phyloP scores from a whole-genome alignment of 2,113 vertebrate species.

The Paracyprichromis sp. region DNA sequence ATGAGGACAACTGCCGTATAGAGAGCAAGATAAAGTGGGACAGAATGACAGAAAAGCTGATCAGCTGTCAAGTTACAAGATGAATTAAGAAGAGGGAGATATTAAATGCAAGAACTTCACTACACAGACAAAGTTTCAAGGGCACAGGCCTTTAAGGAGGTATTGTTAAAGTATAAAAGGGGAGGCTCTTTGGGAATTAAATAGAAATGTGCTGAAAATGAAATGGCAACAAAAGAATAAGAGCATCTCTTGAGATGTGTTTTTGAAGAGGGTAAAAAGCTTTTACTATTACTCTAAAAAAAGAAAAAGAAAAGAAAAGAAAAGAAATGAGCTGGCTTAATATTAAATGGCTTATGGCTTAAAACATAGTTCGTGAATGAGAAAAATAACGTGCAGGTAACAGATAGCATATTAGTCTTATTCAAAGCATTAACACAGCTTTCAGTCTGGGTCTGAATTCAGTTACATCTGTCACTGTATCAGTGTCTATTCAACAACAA shows the following conservation, averaged over 20 bases:
- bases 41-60: background rate
- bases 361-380: background rate
- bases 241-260: background rate
- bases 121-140: background rate
- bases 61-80: background rate
- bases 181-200: background rate
- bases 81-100: background rate
- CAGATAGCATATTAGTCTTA: background rate
- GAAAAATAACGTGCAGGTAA: background rate
- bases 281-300: background rate
- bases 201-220: background rate
- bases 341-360: background rate
- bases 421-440: background rate
- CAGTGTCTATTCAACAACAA: background rate
- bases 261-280: background rate
- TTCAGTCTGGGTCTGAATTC: background rate
- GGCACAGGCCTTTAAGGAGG: background rate
- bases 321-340: background rate
- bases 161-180: background rate
- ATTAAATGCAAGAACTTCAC: background rate
- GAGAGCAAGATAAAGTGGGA: background rate
- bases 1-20: background rate
- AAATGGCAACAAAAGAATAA: background rate
- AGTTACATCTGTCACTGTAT: background rate
- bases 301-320: background rate